A percentile compares a stretch with the other conserved stretches of the same genome.
Evolutionary conservation across 2,113 vertebrate species (phyloP).

Genomic region (Australoheros scitulus): DNA sequence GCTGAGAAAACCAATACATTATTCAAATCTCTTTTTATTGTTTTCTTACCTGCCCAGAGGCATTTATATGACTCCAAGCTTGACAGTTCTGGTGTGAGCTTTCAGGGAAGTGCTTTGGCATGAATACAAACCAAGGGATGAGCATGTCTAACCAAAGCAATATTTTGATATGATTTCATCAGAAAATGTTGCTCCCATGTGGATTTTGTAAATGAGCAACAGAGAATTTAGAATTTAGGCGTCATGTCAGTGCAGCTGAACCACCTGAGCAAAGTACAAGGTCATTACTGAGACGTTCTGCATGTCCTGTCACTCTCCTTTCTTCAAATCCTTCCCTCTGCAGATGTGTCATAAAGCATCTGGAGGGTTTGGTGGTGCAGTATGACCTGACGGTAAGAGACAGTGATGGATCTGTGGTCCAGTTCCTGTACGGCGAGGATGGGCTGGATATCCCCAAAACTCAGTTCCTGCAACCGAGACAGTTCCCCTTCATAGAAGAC

Average conservation of each 20-base stretch:
- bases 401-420: conserved; percentile 94
- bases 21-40: not conserved
- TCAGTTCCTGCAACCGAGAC: conserved; percentile 88
- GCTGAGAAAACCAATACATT: not conserved
- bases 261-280: no score
- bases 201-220: not conserved
- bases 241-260: not conserved
- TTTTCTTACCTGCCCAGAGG: not conserved
- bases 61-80: not conserved
- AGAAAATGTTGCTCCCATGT: not conserved
- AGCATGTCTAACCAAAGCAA: not conserved
- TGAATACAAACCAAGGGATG: not conserved
- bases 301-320: not conserved
- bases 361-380: conserved; percentile 95
- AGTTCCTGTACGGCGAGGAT: conserved; percentile 97
- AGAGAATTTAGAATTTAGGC: not conserved
- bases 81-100: not conserved
- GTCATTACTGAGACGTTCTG: not conserved
- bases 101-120: not conserved
- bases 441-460: conserved; percentile 96
- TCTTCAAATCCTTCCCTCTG: not conserved
- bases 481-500: conserved; percentile 93
- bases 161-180: not conserved
- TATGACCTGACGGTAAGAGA: conserved; percentile 95
- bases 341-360: conserved; percentile 85